Base-by-base conservation (phyloP, 2,797 vertebrate genomes). In the Chelonia mydas region DNA sequence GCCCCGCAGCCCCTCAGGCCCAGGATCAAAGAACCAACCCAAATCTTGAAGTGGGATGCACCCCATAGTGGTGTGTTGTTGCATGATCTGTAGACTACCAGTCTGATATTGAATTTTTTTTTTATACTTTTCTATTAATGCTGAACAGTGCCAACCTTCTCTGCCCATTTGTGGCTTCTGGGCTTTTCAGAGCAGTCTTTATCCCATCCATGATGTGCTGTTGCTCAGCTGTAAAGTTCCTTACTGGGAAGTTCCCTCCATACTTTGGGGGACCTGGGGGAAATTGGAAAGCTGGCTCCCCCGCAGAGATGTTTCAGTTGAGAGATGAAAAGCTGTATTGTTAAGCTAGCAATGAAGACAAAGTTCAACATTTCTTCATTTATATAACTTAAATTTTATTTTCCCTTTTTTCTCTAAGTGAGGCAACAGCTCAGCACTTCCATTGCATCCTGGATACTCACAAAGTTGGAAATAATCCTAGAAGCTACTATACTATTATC, bases 371-470 rank as follows among this genome's bases (percentile, higher is more conserved):
- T 55, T 86, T 19, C 41, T 72, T 41, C 47, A 6, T 77, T 88
- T 90, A 31, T 76, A 93, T 87, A 65, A 77, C 37, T 90, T 92
- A 23, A 84, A 57, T 31, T 88, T 82, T 86, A 53, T 84, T 86
- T 92, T 72, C 61, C 41, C 16, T 28, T 41, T 72, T 31, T 31
- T 31, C 10, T 23, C 9, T 82, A n/a, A 2, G n/a, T 89, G 54
- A 11, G 6, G 23, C 21, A 55, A 57, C 47, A 83, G 7, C 27
- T 7, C 23, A 31, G 41, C 55, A 37, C 37, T 68, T n/a, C 8
- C 9, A 37, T 11, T 68, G 65, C 2, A 61, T 23, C 13, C 12
- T 59, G 28, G 57, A 59, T 59, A 59, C 31, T 59, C 3, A 1
- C 57, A 59, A 59, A 59, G 31, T 23, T 37, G 65, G n/a, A 72